A percentile compares a stretch with the other conserved stretches of the same genome.
phyloP scores from a whole-genome alignment of 2,888 invertebrate genomes.

The Psylliodes chrysocephalus region DNA sequence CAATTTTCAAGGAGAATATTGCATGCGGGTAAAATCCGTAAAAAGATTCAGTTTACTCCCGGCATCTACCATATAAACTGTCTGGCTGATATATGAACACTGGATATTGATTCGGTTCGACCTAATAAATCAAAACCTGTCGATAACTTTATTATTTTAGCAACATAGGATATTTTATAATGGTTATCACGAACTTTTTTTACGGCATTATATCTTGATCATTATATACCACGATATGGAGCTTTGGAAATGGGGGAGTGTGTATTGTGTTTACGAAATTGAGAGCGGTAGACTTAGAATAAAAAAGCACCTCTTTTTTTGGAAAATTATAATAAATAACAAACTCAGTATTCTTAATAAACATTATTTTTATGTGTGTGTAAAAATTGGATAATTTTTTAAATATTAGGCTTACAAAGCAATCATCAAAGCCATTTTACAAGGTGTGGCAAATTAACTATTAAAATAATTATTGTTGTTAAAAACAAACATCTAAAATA shows the following conservation, averaged over 20 bases:
- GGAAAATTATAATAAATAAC: too few species aligned
- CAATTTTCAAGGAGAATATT: slow-evolving; percentile 27
- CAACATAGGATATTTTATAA: slow-evolving; percentile 45
- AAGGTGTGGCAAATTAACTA: too few species aligned
- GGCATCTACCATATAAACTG: slow-evolving; percentile 27
- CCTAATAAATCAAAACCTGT: slow-evolving; percentile 59
- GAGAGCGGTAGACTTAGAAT: too few species aligned
- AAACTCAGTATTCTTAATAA: too few species aligned
- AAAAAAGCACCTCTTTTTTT: too few species aligned
- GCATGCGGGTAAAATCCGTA: slow-evolving; percentile 23
- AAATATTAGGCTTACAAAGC: too few species aligned
- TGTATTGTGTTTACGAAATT: too few species aligned
- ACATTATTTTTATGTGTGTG: too few species aligned
- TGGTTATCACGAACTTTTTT: slow-evolving; percentile 29
- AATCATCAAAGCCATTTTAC: too few species aligned
- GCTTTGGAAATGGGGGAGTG: background rate
- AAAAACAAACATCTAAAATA: too few species aligned
- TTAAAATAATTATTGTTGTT: too few species aligned
- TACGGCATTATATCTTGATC: slow-evolving; percentile 6
- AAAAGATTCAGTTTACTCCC: slow-evolving; percentile 24
- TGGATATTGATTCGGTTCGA: slow-evolving; percentile 57
- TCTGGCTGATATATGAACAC: slow-evolving; percentile 54
- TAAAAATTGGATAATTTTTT: too few species aligned
- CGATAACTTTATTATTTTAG: slow-evolving; percentile 60
- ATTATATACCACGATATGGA: slow-evolving; percentile 1